Evolutionary conservation across 2,888 invertebrate species (phyloP).

Genomic region (Catocala sponsa): DNA sequence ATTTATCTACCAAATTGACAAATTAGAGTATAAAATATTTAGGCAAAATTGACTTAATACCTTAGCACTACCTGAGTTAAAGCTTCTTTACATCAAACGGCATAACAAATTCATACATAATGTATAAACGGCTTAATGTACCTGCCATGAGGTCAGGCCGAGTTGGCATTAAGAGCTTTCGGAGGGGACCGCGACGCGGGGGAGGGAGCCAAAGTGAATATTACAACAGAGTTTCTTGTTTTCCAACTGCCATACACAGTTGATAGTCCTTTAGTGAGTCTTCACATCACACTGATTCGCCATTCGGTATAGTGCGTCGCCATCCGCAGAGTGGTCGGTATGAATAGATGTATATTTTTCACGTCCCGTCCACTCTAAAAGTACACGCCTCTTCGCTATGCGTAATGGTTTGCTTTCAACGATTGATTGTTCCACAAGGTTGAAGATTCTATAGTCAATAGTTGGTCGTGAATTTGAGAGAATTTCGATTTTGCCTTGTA

Average conservation of each 20-base stretch:
- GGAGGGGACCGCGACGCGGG: conserved; percentile 67
- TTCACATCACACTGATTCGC: not conserved
- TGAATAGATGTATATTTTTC: conserved; percentile 16
- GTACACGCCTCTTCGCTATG: not conserved
- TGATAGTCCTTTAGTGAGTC: conserved; percentile 8
- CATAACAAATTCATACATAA: conserved; percentile 88
- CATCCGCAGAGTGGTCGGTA: conserved; percentile 4
- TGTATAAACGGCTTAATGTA: conserved; percentile 88
- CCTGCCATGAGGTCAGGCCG: conserved; percentile 85
- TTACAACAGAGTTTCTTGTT: conserved; percentile 74
- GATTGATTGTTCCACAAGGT: conserved; percentile 11
- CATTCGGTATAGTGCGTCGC: too few relatives aligned
- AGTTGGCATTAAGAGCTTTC: conserved; percentile 87
- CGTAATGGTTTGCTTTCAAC: conserved; percentile 13
- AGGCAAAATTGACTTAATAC: conserved; percentile 72
- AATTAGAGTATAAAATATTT: conserved; percentile 52
- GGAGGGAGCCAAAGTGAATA: conserved; percentile 82
- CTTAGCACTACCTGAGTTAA: conserved; percentile 82
- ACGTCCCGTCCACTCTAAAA: conserved; percentile 1
- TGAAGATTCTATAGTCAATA: too few relatives aligned
- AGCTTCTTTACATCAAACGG: conserved; percentile 88
- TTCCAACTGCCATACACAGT: conserved; percentile 49
- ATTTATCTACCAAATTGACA: conserved; percentile 31
- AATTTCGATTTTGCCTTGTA: too few relatives aligned
- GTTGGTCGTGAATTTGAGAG: too few relatives aligned